These are phyloP conservation scores for Hirundo rustica DNA, from an alignment of 2,797 vertebrate genomes.

Conservation along the genomic window DNA sequence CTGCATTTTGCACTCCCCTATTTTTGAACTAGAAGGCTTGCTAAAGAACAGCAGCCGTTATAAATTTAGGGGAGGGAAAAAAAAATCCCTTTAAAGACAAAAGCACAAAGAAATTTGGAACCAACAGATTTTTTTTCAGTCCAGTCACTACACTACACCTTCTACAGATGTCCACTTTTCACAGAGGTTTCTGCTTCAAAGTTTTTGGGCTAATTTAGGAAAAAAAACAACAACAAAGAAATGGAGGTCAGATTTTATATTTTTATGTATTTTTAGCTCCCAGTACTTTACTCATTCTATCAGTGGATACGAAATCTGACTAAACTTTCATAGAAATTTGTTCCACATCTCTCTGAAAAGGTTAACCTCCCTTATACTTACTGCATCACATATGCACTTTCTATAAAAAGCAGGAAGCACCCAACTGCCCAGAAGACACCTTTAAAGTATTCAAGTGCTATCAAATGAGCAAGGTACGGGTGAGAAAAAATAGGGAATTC, in stretches of 20 bases:
- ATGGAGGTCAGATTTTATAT: background rate
- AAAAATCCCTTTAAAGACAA: background rate
- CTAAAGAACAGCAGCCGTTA: background rate
- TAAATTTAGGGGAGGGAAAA: background rate
- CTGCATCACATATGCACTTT: background rate
- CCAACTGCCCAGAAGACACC: background rate
- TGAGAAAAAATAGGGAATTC: background rate
- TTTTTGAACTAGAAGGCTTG: background rate
- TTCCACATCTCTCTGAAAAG: background rate
- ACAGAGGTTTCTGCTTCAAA: background rate
- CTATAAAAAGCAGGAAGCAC: background rate
- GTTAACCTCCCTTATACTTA: background rate
- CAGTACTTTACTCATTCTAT: background rate
- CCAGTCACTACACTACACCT: background rate
- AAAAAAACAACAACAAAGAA: background rate
- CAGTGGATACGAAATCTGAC: background rate
- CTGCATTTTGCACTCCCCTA: background rate
- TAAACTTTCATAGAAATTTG: background rate
- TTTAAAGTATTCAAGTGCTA: background rate
- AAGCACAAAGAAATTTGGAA: background rate
- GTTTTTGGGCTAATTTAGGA: background rate
- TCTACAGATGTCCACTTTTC: background rate
- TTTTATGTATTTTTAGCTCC: background rate
- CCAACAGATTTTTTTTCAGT: background rate
- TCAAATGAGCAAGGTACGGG: background rate